Conservation (phyloP, 2,797 vertebrate species). For the Varecia variegata region DNA sequence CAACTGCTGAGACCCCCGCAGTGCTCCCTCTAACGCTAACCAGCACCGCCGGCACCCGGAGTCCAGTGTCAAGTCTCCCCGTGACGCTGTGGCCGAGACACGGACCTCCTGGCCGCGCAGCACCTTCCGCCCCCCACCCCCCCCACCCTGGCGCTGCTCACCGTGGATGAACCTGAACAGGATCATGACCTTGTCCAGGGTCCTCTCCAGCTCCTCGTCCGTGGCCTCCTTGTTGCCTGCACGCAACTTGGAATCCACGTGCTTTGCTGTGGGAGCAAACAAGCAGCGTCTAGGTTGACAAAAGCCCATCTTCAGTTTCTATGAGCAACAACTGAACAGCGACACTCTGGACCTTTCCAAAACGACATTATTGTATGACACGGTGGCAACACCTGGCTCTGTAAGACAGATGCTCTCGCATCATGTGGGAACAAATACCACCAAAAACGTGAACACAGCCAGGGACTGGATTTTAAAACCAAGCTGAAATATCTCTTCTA, state of each 20-base stretch:
- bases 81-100: no score
- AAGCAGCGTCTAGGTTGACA: background rate
- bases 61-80: background rate
- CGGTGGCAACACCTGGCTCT: background rate
- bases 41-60: background rate
- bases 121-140: no score
- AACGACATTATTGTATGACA: background rate
- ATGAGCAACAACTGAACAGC: background rate
- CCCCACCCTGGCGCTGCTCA: no score
- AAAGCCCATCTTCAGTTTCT: background rate
- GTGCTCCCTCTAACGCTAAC: background rate
- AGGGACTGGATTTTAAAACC: background rate
- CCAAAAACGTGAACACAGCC: background rate
- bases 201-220: slow-evolving; percentile 89
- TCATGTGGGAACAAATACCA: background rate
- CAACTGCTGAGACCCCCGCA: background rate
- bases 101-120: background rate
- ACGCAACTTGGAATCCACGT: slow-evolving; percentile 88
- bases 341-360: background rate
- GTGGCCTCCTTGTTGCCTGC: slow-evolving; percentile 90
- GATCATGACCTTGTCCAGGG: slow-evolving; percentile 91
- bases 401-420: background rate
- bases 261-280: slow-evolving; percentile 83
- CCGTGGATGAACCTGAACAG: slow-evolving; percentile 90
- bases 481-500: background rate